These are phyloP conservation scores for Portunus trituberculatus DNA, from an alignment of 1,140 invertebrate genomes.

Conservation along the genomic window DNA sequence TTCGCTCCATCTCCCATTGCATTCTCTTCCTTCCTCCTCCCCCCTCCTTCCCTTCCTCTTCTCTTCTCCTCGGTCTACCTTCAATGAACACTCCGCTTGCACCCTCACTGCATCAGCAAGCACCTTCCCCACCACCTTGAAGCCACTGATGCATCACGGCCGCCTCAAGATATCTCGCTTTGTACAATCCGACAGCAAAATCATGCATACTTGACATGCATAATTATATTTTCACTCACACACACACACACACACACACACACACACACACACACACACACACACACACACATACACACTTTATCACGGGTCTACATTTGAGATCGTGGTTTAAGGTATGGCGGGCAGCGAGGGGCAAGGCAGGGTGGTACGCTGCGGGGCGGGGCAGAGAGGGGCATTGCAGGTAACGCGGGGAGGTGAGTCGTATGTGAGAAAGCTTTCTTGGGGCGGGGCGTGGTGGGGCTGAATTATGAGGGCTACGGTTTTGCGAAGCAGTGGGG, in stretches of 20 bases:
- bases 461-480: background rate
- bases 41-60: background rate
- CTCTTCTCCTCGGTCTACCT: background rate
- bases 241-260: slow-evolving; percentile 12
- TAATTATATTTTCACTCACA: background rate
- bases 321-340: background rate
- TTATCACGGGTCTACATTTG: background rate
- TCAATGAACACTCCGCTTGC: background rate
- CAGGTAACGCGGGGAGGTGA: background rate
- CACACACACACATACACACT: background rate
- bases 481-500: background rate
- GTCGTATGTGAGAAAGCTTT: background rate
- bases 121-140: background rate
- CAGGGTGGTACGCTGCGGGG: background rate
- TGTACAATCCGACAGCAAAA: background rate
- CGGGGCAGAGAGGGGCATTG: background rate
- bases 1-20: too few relatives aligned
- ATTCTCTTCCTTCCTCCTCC: background rate
- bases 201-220: too few relatives aligned
- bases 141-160: background rate
- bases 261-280: background rate
- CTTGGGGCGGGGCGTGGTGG: background rate
- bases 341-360: background rate
- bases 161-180: background rate
- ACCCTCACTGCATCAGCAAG: background rate